Conservation (phyloP, 2,888 invertebrate species). For the Litoditis marina region DNA sequence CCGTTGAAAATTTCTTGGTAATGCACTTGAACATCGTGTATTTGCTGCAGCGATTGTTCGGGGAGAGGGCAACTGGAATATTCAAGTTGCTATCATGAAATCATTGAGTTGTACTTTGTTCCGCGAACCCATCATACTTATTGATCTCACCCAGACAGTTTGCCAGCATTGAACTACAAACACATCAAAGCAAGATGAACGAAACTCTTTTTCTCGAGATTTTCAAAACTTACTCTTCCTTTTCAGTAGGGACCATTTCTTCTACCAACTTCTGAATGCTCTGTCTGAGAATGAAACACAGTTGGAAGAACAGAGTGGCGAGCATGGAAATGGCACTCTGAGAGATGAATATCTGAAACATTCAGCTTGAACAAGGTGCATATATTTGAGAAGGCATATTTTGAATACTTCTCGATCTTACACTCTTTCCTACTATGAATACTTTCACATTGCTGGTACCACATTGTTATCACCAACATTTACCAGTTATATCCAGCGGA, state of each 20-base stretch:
- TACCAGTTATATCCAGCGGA: too few relatives aligned
- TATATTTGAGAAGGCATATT: too few relatives aligned
- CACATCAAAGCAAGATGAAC: too few relatives aligned
- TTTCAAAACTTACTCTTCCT: slow-evolving; percentile 16
- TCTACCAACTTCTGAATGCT: slow-evolving; percentile 18
- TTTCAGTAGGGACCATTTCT: slow-evolving; percentile 20
- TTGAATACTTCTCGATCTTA: not conserved
- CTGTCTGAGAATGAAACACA: slow-evolving; percentile 16
- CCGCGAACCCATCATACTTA: too few relatives aligned
- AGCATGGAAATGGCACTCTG: slow-evolving; percentile 22
- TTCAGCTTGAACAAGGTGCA: not conserved
- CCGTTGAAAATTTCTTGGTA: slow-evolving; percentile 25
- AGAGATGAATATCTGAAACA: slow-evolving; percentile 18
- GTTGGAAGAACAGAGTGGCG: slow-evolving; percentile 23
- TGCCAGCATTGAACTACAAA: too few relatives aligned
- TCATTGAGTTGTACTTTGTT: not conserved
- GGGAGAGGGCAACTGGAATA: slow-evolving; percentile 22
- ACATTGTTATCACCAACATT: too few relatives aligned
- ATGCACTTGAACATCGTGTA: slow-evolving; percentile 23
- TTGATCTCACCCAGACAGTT: too few relatives aligned
- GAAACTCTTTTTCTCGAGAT: not conserved
- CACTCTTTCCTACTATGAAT: too few relatives aligned
- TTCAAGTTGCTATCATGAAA: too few relatives aligned
- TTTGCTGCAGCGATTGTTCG: slow-evolving; percentile 23
- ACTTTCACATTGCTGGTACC: too few relatives aligned